These are phyloP conservation scores for Pseudochirops cupreus DNA, from an alignment of 2,797 vertebrate genomes.

Conservation along the genomic window DNA sequence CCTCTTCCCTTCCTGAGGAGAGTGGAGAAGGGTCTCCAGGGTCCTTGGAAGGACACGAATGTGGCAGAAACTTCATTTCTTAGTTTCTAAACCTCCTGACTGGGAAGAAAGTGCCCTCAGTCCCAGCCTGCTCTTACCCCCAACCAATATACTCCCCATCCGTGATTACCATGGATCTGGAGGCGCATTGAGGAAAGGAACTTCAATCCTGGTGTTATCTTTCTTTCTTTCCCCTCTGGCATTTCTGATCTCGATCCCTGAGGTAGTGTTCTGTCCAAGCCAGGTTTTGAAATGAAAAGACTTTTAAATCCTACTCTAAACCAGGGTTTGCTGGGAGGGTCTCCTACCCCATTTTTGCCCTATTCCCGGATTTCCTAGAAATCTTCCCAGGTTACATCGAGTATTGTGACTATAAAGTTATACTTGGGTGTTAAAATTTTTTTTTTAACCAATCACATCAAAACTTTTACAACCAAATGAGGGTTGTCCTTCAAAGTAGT, in stretches of 20 bases:
- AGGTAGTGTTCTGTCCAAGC: neutral
- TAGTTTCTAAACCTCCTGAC: neutral
- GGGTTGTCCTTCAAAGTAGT: neutral
- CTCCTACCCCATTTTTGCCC: neutral
- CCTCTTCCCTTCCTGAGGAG: neutral
- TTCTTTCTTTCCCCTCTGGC: neutral
- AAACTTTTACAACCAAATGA: slow-evolving; percentile 10
- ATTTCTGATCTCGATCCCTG: neutral
- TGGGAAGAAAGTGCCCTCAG: neutral
- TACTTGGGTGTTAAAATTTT: slow-evolving; percentile 21
- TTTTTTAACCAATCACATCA: neutral
- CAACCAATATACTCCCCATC: neutral
- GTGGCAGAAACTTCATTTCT: neutral
- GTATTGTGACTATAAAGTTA: slow-evolving; percentile 54
- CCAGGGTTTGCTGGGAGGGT: neutral
- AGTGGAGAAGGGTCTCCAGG: neutral
- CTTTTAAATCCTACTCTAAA: neutral
- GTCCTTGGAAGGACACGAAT: neutral
- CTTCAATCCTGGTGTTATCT: neutral
- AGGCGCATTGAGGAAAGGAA: neutral
- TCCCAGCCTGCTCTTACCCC: neutral
- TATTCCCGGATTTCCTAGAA: slow-evolving; percentile 6
- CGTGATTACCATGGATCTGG: neutral
- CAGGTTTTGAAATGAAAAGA: neutral
- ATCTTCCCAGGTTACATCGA: slow-evolving; percentile 67